Evolutionary conservation across 2,888 invertebrate genomes (phyloP).

Genomic region (Ophion ventricosus): DNA sequence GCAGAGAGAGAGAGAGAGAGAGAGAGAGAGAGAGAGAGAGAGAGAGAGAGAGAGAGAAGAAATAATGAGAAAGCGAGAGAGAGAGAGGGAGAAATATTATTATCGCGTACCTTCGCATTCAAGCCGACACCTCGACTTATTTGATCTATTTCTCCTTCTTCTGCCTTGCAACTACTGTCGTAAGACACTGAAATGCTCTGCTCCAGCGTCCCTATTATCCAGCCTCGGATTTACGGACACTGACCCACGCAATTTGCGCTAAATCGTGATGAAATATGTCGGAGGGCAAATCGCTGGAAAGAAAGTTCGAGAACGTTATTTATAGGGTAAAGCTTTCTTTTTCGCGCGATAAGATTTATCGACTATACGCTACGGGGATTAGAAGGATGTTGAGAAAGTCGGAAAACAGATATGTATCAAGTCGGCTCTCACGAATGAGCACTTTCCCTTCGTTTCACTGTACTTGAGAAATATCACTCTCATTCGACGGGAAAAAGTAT

Average conservation of each 20-base stretch:
- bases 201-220: conserved; percentile 27
- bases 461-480: background rate
- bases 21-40: background rate
- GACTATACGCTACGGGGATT: conserved; percentile 2
- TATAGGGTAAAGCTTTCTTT: conserved; percentile 2
- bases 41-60: background rate
- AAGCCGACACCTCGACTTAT: conserved; percentile 57
- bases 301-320: conserved; percentile 35
- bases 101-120: conserved; percentile 50
- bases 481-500: background rate
- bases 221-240: conserved; percentile 52
- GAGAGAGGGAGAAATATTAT: conserved; percentile 24
- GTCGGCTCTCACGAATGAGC: background rate
- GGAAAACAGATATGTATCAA: conserved; percentile 37
- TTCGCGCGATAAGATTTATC: conserved; percentile 42
- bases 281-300: conserved; percentile 19
- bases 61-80: background rate
- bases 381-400: conserved; percentile 1
- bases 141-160: conserved; percentile 48
- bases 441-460: background rate
- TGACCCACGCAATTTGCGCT: conserved; percentile 66
- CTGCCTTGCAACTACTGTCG: conserved; percentile 36
- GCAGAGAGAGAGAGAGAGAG: background rate
- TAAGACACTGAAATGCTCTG: conserved; percentile 42
- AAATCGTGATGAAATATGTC: conserved; percentile 55